A percentile compares a stretch with the other conserved stretches of the same genome.
phyloP scores from a whole-genome alignment of 23 tunicate species.

The Halocynthia aurantium region DNA sequence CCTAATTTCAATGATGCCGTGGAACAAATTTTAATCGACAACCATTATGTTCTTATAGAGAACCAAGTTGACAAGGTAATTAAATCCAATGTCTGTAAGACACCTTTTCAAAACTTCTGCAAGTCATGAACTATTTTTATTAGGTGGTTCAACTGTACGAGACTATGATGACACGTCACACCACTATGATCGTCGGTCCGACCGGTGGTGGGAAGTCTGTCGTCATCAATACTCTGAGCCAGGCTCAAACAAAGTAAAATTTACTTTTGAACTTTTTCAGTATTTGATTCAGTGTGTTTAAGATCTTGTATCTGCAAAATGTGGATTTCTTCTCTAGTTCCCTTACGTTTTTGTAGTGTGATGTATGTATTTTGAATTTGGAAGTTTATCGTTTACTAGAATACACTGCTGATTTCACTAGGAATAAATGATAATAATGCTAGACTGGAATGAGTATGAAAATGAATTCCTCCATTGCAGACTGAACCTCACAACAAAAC shows the following conservation, averaged over 20 bases:
- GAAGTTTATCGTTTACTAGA: too few species aligned
- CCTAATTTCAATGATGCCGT: conserved; percentile 99
- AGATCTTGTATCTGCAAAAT: too few species aligned
- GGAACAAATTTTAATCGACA: conserved; percentile 47
- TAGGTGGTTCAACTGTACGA: conserved; percentile 96
- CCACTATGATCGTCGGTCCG: conserved; percentile 98
- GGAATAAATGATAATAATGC: not conserved
- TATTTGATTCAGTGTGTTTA: not conserved
- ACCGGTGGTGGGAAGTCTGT: conserved; percentile 99
- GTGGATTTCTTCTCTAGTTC: too few species aligned
- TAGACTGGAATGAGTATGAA: not conserved
- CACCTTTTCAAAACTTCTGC: not conserved
- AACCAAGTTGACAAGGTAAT: conserved; percentile 91
- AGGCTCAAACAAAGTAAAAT: conserved; percentile 79
- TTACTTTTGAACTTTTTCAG: not conserved
- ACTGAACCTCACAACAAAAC: conserved; percentile 67
- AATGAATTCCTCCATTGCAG: conserved; percentile 16
- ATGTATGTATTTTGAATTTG: too few species aligned
- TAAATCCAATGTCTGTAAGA: not conserved
- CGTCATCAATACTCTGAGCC: conserved; percentile 85
- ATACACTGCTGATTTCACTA: not conserved
- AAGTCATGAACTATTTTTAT: not conserved
- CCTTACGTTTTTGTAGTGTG: too few species aligned
- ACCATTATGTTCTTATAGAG: conserved; percentile 73
- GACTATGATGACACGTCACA: conserved; percentile 99